Evolutionary conservation across 2,113 vertebrate genomes (phyloP).

Genomic region (Chiloscyllium plagiosum): DNA sequence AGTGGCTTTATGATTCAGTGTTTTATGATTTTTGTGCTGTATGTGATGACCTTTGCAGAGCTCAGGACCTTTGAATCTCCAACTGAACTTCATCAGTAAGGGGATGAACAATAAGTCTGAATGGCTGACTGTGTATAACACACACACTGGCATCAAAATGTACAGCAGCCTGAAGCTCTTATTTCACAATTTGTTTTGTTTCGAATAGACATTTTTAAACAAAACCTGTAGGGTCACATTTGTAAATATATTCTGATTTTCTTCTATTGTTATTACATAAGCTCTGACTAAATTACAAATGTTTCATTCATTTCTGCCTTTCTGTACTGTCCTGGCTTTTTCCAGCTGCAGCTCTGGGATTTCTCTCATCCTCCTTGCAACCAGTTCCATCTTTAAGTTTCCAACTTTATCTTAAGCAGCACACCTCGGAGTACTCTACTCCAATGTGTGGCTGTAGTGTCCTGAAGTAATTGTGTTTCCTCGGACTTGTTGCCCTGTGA

Average conservation of each 20-base stretch:
- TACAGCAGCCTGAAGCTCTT: neutral
- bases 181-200: neutral
- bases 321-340: neutral
- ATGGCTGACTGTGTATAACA: neutral
- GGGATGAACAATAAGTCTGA: neutral
- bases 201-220: neutral
- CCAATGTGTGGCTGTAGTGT: neutral
- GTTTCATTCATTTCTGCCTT: neutral
- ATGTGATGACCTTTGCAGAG: neutral
- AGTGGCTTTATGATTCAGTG: neutral
- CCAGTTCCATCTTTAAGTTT: neutral
- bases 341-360: neutral
- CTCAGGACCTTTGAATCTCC: neutral
- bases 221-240: neutral
- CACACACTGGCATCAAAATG: neutral
- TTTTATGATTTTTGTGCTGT: neutral
- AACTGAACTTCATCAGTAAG: neutral
- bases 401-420: neutral
- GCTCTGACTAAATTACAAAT: neutral
- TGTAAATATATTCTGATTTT: neutral
- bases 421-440: neutral
- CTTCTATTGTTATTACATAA: neutral
- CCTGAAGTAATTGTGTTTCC: neutral
- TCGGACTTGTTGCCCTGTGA: neutral
- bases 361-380: neutral